These are phyloP conservation scores for Phalacrocorax aristotelis DNA, from an alignment of 2,113 vertebrate species.

Conservation along the genomic window DNA sequence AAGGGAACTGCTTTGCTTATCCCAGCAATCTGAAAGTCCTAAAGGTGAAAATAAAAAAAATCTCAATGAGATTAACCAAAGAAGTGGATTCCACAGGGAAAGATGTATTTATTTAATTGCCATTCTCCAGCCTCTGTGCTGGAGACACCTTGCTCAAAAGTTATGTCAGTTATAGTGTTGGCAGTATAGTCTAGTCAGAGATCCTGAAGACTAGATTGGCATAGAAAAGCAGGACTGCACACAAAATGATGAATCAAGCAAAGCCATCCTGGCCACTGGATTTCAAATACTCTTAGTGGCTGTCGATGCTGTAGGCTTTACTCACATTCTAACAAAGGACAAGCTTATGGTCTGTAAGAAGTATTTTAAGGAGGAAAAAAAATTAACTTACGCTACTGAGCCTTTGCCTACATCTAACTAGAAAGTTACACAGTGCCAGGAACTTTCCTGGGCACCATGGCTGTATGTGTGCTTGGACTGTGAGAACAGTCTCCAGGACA, in stretches of 20 bases:
- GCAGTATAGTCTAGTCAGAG: background rate
- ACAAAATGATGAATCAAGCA: background rate
- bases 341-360: background rate
- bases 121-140: background rate
- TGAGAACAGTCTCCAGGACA: background rate
- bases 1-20: background rate
- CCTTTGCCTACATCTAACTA: background rate
- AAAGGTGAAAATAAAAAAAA: background rate
- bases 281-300: background rate
- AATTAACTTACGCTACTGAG: background rate
- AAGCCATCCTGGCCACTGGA: background rate
- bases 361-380: background rate
- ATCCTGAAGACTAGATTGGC: background rate
- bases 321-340: background rate
- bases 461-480: background rate
- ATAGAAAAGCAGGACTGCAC: background rate
- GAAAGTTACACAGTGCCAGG: background rate
- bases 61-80: background rate
- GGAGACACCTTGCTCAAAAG: background rate
- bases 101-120: background rate
- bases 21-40: background rate
- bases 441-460: background rate
- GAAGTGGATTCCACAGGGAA: background rate
- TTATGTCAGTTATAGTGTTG: background rate
- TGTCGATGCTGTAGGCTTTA: background rate